phyloP scores from a whole-genome alignment of 2,888 invertebrate species.

The Aphidius colemani region DNA sequence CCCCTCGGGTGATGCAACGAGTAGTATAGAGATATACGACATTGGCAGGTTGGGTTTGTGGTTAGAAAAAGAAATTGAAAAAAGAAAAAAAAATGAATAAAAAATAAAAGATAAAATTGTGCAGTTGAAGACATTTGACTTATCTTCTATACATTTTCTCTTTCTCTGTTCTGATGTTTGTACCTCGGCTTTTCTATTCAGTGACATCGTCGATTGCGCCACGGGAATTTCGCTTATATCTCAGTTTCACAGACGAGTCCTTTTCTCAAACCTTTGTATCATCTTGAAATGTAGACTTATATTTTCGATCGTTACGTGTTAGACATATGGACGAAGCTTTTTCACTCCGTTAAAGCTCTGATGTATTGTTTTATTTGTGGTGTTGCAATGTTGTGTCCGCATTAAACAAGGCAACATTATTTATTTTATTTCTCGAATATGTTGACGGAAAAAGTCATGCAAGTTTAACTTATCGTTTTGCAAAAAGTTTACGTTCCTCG shows the following conservation, averaged over 20 bases:
- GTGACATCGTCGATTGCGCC: constrained; percentile 22
- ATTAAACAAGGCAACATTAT: not conserved
- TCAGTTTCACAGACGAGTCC: too few species aligned
- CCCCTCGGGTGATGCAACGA: constrained; percentile 21
- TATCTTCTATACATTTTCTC: constrained; percentile 29
- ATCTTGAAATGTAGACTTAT: not conserved
- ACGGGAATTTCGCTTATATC: constrained; percentile 18
- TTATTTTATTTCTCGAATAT: too few species aligned
- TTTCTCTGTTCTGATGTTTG: constrained; percentile 31
- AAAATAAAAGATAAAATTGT: too few species aligned
- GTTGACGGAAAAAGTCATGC: too few species aligned
- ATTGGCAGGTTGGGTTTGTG: not conserved
- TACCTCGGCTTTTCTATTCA: constrained; percentile 22
- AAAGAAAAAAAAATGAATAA: too few species aligned
- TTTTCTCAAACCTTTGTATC: constrained; percentile 7
- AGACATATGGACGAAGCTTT: too few species aligned
- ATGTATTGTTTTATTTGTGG: not conserved
- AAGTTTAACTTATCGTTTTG: too few species aligned
- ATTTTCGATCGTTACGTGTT: too few species aligned
- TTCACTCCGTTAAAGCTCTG: too few species aligned
- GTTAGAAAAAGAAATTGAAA: constrained; percentile 17
- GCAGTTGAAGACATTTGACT: too few species aligned
- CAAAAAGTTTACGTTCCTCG: too few species aligned
- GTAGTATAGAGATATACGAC: too few species aligned
- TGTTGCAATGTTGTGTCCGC: not conserved